Evolutionary conservation across 2,113 vertebrate species (phyloP).

Genomic region (Mobula birostris): DNA sequence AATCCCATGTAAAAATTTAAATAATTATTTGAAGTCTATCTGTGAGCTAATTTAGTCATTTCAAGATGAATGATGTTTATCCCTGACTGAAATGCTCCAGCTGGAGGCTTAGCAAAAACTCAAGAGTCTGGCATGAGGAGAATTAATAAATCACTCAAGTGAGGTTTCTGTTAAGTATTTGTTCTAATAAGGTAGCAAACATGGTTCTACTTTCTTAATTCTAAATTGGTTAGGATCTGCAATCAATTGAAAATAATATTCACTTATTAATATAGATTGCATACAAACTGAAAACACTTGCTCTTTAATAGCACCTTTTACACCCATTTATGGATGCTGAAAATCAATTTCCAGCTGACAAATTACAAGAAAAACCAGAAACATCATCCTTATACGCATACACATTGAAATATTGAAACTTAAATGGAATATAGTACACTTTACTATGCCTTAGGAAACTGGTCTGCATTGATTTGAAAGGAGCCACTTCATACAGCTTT

Average conservation of each 20-base stretch:
- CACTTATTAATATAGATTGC: background rate
- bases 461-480: background rate
- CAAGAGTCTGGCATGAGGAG: background rate
- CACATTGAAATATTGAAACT: background rate
- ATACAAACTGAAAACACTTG: background rate
- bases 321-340: too few relatives aligned
- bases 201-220: background rate
- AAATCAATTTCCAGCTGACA: too few relatives aligned
- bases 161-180: background rate
- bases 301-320: too few relatives aligned
- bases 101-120: background rate
- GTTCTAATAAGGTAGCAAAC: background rate
- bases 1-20: background rate
- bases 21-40: background rate
- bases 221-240: background rate
- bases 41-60: background rate
- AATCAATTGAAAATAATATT: background rate
- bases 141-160: background rate
- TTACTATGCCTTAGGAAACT: background rate
- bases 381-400: background rate
- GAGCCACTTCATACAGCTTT: background rate
- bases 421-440: background rate
- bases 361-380: too few relatives aligned
- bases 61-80: background rate
- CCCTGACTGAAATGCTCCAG: background rate